phyloP scores from a whole-genome alignment of 2,797 vertebrate genomes.

The Typhlichthys eigenmanni region DNA sequence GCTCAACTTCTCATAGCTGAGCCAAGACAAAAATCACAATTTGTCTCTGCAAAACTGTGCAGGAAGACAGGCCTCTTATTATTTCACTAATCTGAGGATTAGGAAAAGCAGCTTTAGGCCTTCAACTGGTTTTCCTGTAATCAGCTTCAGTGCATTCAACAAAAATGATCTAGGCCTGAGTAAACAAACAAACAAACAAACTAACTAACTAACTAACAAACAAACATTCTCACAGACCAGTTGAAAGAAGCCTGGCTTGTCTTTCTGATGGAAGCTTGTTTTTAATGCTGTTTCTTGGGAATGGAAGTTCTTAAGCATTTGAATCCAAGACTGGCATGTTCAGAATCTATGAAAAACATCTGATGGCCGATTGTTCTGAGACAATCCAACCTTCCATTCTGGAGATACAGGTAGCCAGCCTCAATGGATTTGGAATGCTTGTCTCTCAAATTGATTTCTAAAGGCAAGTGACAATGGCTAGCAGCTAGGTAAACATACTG shows the following conservation, averaged over 20 bases:
- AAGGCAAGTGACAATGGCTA: not conserved
- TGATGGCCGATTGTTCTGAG: no score
- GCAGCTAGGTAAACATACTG: slow-evolving; percentile 1
- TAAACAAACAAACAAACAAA: slow-evolving; percentile 17
- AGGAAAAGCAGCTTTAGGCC: slow-evolving; percentile 72
- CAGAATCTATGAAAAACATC: no score
- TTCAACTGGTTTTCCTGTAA: slow-evolving; percentile 59
- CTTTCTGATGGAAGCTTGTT: no score
- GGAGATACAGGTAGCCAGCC: no score
- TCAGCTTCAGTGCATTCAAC: slow-evolving; percentile 63
- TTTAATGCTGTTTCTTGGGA: no score
- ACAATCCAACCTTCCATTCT: no score
- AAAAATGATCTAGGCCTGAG: slow-evolving; percentile 66
- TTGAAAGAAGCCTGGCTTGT: not conserved
- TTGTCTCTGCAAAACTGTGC: slow-evolving; percentile 47
- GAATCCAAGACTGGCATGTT: no score
- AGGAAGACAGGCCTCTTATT: slow-evolving; percentile 66
- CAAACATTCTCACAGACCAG: slow-evolving; percentile 19
- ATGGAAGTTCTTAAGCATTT: no score
- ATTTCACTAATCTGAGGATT: slow-evolving; percentile 75
- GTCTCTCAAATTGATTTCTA: slow-evolving; percentile 1
- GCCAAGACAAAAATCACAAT: slow-evolving; percentile 42
- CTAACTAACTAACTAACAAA: slow-evolving; percentile 9
- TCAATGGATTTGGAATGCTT: not conserved
- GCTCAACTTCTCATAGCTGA: slow-evolving; percentile 45